Base-by-base conservation (phyloP, 2,113 vertebrate genomes). In the Crocuta crocuta region DNA sequence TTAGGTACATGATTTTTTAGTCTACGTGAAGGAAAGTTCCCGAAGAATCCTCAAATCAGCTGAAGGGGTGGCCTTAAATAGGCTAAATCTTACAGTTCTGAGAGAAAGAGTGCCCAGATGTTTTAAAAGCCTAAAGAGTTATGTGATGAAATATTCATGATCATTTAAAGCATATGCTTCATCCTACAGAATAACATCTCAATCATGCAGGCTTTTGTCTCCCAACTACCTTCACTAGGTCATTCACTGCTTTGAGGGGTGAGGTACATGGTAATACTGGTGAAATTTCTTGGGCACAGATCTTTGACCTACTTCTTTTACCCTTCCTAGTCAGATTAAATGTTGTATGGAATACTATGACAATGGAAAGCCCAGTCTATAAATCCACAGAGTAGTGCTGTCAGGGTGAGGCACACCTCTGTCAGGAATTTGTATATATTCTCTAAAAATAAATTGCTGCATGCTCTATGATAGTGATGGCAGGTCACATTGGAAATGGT, bases 61-160 rank as follows among this genome's bases (percentile, higher is more conserved):
- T 63, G 55, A 81, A 88, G 24, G 65, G 21, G 9, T 68, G 5
- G 61, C n/a, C 89, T 82, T 45, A 16, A 74, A 61, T 2, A 85
- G 94, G 84, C 31, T 28, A 63, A 74, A 66, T 94, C 81, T 82
- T 28, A 79, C 12, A 90, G 39, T 53, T 93, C 43, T 58, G 48
- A 89, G 39, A 88, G 82, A 84, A 91, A 94, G 65, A 61, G 78
- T 94, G 17, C 66, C 26, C 91, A 94, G 83, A 94, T 74, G 48
- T 89, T 84, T 82, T n/a, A 68, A 73, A 95, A 83, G 53, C 61
- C 82, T 43, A 19, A 73, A 94, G 76, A 91, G 65, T 79, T 70
- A 35, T 43, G 33, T 53, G 63, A 91, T 79, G 10, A 71, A 92
- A 89, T 86, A 81, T 33, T 93, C 78, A 63, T 50, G 66, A 33